These are phyloP conservation scores for Prosopocoilus inquinatus DNA, from an alignment of 2,888 invertebrate genomes.

Conservation along the genomic window DNA sequence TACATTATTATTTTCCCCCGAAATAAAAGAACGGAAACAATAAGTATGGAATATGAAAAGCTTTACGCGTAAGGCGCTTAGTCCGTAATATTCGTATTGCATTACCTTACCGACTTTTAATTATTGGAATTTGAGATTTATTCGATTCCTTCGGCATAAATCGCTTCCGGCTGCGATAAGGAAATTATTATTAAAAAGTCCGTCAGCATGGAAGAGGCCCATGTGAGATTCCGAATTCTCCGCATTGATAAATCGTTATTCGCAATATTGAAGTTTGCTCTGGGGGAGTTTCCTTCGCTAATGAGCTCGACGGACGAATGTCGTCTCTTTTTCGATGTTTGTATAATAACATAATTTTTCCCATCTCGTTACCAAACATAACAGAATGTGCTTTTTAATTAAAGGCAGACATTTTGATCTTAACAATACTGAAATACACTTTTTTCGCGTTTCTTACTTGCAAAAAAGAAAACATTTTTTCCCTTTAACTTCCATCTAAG, in stretches of 20 bases:
- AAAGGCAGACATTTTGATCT: too few species aligned
- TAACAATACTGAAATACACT: too few species aligned
- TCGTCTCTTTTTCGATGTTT: background rate
- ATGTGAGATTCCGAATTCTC: constrained; percentile 17
- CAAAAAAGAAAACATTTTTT: too few species aligned
- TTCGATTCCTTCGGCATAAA: background rate
- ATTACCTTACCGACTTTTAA: constrained; percentile 15
- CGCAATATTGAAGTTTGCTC: constrained; percentile 30
- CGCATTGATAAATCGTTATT: constrained; percentile 30
- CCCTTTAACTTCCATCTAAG: too few species aligned
- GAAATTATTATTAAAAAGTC: constrained; percentile 2
- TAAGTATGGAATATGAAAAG: background rate
- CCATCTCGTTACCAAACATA: too few species aligned
- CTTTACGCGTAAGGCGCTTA: constrained; percentile 9
- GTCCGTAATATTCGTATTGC: constrained; percentile 6
- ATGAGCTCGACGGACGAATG: constrained; percentile 16
- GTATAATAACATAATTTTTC: too few species aligned
- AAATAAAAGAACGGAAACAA: constrained; percentile 8
- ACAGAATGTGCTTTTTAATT: too few species aligned
- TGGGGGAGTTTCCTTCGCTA: constrained; percentile 22
- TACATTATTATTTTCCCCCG: constrained; percentile 16
- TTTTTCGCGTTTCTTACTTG: too few species aligned
- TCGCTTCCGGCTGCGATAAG: background rate
- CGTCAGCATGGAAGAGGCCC: constrained; percentile 2
- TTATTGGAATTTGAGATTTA: constrained; percentile 11